Percentiles rank a stretch among this genome's conserved stretches.
Conservation (phyloP, 2,797 vertebrate species). For the Oophaga sylvatica region DNA sequence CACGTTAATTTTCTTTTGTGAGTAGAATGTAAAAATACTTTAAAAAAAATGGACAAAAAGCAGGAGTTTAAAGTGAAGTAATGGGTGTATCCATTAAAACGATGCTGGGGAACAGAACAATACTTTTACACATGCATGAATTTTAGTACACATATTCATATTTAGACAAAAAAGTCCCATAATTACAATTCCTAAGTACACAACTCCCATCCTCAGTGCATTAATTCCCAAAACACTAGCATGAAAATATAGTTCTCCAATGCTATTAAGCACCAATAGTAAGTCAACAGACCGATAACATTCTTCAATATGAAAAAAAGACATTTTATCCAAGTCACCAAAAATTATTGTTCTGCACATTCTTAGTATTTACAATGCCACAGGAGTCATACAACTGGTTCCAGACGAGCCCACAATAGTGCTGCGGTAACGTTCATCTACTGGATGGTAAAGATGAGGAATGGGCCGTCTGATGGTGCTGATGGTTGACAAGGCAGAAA, state of each 20-base stretch:
- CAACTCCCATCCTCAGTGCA: constrained; percentile 68
- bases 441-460: constrained; percentile 68
- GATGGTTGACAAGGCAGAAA: constrained; percentile 76
- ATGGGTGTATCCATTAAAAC: constrained; percentile 11
- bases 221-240: constrained; percentile 68
- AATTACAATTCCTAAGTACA: constrained; percentile 70
- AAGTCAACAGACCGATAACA: constrained; percentile 75
- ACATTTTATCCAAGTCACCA: constrained; percentile 71
- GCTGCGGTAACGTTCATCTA: constrained; percentile 75
- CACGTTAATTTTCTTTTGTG: neutral
- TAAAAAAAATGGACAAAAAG: neutral
- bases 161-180: constrained; percentile 66
- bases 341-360: constrained; percentile 72
- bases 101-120: constrained; percentile 63
- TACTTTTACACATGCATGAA: constrained; percentile 80
- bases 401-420: constrained; percentile 77
- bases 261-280: constrained; percentile 79
- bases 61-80: neutral
- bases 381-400: constrained; percentile 70
- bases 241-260: constrained; percentile 72
- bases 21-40: neutral
- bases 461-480: constrained; percentile 70
- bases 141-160: constrained; percentile 70
- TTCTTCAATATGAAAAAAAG: constrained; percentile 79
- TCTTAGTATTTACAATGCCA: constrained; percentile 76